These are phyloP conservation scores for Gallinago undulata DNA, from an alignment of 2,113 vertebrate species.

Conservation along the genomic window DNA sequence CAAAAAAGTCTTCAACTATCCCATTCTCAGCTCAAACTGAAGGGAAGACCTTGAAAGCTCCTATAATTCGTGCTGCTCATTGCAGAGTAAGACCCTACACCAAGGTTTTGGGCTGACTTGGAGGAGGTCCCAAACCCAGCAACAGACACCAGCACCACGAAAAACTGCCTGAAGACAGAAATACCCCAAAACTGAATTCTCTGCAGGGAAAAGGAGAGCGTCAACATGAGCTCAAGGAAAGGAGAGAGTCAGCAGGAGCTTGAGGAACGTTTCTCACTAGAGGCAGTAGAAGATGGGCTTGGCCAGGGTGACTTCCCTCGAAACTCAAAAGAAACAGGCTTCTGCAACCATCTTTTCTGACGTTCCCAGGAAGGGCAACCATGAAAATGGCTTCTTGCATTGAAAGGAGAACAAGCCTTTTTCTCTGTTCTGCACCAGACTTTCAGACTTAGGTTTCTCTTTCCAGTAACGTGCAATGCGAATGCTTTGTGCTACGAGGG, in stretches of 20 bases:
- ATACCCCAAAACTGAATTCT: background rate
- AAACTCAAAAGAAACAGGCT: background rate
- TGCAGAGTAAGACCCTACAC: background rate
- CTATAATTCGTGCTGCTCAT: accelerated
- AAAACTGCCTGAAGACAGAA: background rate
- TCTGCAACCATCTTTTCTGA: background rate
- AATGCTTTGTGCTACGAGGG: background rate
- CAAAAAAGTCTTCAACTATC: background rate
- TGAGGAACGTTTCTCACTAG: background rate
- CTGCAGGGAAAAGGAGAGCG: background rate
- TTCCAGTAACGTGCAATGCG: accelerated
- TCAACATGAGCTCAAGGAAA: background rate
- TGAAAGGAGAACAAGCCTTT: background rate
- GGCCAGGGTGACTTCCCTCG: background rate
- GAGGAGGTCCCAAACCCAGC: background rate
- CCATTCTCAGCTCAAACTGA: background rate
- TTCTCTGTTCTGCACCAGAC: background rate
- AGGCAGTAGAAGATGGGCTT: background rate
- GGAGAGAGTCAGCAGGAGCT: background rate
- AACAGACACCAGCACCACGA: background rate
- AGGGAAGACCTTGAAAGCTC: background rate
- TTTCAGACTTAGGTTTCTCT: background rate
- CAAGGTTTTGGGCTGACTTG: accelerated
- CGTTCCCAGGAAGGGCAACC: background rate
- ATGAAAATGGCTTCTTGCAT: background rate